Conservation (phyloP, 2,113 vertebrate species). For the Limnothrissa miodon region DNA sequence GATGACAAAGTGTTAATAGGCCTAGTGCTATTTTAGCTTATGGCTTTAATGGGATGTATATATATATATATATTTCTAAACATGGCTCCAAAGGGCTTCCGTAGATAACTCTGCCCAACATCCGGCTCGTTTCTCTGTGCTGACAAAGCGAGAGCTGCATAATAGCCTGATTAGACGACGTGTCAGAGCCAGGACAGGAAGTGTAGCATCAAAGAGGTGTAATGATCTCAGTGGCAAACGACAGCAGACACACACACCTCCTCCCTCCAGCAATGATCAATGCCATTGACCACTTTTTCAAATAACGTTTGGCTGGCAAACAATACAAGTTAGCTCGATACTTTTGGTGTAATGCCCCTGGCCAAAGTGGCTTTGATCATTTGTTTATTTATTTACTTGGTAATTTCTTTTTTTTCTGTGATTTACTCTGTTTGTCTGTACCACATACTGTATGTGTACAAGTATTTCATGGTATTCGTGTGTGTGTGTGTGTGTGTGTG, state of each 20-base stretch:
- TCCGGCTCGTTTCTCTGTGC: neutral
- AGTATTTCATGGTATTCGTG: neutral
- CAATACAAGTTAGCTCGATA: slow-evolving; percentile 74
- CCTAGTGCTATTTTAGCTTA: no score
- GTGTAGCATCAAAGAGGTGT: slow-evolving; percentile 49
- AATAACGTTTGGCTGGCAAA: slow-evolving; percentile 73
- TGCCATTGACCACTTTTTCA: slow-evolving; percentile 72
- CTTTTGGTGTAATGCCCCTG: slow-evolving; percentile 64
- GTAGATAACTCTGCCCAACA: neutral
- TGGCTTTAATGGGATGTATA: no score
- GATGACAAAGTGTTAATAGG: no score
- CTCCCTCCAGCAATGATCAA: slow-evolving; percentile 65
- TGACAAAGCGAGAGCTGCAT: neutral
- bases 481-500: neutral
- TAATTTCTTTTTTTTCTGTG: neutral
- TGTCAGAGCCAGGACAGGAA: neutral
- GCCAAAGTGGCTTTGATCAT: slow-evolving; percentile 69
- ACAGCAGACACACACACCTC: slow-evolving; percentile 61
- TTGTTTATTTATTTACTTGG: slow-evolving; percentile 48
- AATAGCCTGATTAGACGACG: neutral
- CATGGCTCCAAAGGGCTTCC: no score
- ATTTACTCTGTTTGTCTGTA: neutral
- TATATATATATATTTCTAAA: no score
- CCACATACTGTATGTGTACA: neutral
- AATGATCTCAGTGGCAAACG: slow-evolving; percentile 66